phyloP scores from a whole-genome alignment of 2,888 invertebrate species.

The Parnassius mnemosyne region DNA sequence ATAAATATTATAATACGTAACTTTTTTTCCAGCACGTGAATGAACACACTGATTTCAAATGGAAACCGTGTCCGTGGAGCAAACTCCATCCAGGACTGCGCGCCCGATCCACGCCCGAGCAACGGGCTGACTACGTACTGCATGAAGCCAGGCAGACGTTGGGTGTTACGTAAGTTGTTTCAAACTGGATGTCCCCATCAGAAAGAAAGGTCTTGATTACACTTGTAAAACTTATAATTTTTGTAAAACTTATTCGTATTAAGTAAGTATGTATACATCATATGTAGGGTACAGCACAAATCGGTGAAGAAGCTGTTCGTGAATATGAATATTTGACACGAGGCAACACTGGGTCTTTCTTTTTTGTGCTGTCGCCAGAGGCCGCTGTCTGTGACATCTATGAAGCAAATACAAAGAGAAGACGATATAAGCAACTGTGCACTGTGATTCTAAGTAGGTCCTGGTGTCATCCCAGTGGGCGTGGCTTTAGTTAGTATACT shows the following conservation, averaged over 20 bases:
- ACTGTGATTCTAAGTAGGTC: too few relatives aligned
- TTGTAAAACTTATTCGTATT: background rate
- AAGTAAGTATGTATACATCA: too few relatives aligned
- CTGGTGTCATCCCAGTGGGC: too few relatives aligned
- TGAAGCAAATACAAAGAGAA: too few relatives aligned
- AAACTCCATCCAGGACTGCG: slow-evolving; percentile 52
- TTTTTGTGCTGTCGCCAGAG: too few relatives aligned
- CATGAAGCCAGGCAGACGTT: slow-evolving; percentile 35
- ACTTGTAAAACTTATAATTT: background rate
- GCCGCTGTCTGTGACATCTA: too few relatives aligned
- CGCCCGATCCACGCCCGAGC: slow-evolving; percentile 35
- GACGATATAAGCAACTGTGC: too few relatives aligned
- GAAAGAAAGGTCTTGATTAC: background rate
- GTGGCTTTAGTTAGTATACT: too few relatives aligned
- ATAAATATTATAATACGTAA: background rate
- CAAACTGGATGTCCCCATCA: background rate
- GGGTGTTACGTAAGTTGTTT: slow-evolving; percentile 26
- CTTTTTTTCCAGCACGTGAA: slow-evolving; percentile 51
- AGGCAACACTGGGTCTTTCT: too few relatives aligned
- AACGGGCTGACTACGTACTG: slow-evolving; percentile 46
- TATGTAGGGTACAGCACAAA: too few relatives aligned
- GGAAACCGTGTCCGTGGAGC: slow-evolving; percentile 46
- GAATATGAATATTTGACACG: too few relatives aligned
- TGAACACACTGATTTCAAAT: slow-evolving; percentile 46
- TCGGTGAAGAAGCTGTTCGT: too few relatives aligned